Evolutionary conservation across 23 tunicate genomes (phyloP).

Genomic region (Phallusia fumigata): DNA sequence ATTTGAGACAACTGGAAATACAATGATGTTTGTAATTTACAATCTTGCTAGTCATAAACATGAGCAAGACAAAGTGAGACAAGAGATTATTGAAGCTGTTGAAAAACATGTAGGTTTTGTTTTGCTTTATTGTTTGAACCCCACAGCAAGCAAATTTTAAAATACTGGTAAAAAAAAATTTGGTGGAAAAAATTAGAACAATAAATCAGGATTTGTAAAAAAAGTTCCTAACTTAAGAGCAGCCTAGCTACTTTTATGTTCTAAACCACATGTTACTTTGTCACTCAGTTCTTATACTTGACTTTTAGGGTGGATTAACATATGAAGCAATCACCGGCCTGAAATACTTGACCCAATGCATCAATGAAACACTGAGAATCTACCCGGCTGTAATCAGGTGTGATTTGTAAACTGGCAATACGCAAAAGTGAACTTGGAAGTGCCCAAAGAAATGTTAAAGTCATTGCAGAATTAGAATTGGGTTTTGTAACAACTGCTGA

Average conservation of each 20-base stretch:
- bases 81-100: constrained; percentile 52
- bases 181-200: too few species aligned
- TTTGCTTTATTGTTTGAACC: not conserved
- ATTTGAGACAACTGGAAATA: constrained; percentile 72
- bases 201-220: too few species aligned
- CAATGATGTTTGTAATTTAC: constrained; percentile 52
- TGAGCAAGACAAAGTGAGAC: constrained; percentile 50
- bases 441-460: too few species aligned
- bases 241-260: not conserved
- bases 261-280: not conserved
- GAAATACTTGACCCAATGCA: constrained; percentile 10
- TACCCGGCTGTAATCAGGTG: not conserved
- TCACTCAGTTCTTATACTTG: not conserved
- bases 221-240: too few species aligned
- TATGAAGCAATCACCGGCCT: constrained; percentile 1
- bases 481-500: too few species aligned
- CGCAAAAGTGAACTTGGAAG: too few species aligned
- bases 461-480: too few species aligned
- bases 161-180: too few species aligned
- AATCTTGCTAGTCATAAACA: constrained; percentile 71
- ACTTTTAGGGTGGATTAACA: not conserved
- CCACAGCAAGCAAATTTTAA: too few species aligned
- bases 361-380: constrained; percentile 14
- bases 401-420: not conserved
- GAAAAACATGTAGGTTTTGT: constrained; percentile 40